A percentile compares a stretch with the other conserved stretches of the same genome.
Conservation (phyloP, 1,140 invertebrate genomes). For the Scaptomyza pallida region DNA sequence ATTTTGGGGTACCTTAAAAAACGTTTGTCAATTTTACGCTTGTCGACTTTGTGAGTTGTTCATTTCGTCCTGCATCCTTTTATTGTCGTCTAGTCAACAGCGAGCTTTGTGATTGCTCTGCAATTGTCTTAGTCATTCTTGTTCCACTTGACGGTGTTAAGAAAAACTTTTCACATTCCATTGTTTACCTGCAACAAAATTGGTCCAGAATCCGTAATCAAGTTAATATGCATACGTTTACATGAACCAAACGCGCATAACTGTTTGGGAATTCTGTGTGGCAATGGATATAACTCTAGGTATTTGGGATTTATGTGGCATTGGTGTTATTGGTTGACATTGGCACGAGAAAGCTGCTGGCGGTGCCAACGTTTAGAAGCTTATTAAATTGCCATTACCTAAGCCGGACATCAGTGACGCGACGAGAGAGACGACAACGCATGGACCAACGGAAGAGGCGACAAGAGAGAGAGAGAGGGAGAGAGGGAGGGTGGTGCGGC, state of each 20-base stretch:
- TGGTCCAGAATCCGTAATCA: not conserved
- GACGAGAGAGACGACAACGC: not conserved
- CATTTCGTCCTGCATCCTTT: constrained; percentile 53
- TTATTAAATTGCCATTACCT: constrained; percentile 81
- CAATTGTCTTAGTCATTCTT: not conserved
- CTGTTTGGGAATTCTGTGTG: not conserved
- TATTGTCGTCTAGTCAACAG: constrained; percentile 41
- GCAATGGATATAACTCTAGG: not conserved
- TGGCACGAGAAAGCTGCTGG: constrained; percentile 8
- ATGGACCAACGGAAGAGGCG: not conserved
- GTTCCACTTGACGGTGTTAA: not conserved
- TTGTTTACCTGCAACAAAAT: no score
- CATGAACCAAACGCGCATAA: not conserved
- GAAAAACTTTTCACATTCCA: no score
- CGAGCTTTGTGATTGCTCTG: constrained; percentile 13
- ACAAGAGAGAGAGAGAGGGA: no score
- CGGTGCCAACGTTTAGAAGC: constrained; percentile 55
- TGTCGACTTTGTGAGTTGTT: constrained; percentile 73
- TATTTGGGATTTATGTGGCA: constrained; percentile 8
- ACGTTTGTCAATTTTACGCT: constrained; percentile 80
- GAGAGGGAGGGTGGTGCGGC: constrained; percentile 30
- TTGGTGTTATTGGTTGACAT: constrained; percentile 18
- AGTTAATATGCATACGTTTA: not conserved
- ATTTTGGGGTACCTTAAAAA: constrained; percentile 58
- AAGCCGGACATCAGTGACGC: constrained; percentile 71